These are phyloP conservation scores for Oegoconia quadripuncta DNA, from an alignment of 2,888 invertebrate genomes.

Conservation along the genomic window DNA sequence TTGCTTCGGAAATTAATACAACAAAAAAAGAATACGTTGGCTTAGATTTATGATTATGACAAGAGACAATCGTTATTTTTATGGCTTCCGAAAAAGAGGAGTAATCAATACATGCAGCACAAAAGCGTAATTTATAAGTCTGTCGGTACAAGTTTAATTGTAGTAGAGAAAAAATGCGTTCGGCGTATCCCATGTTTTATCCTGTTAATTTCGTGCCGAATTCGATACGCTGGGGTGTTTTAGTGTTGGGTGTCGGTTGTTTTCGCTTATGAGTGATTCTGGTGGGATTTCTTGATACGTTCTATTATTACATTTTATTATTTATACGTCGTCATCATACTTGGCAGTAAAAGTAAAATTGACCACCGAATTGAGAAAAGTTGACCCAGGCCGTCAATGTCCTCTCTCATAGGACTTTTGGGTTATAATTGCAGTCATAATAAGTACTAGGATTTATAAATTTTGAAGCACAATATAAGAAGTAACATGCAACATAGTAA, in stretches of 20 bases:
- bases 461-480: no score
- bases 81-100: slow-evolving; percentile 64
- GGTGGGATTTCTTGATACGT: slow-evolving; percentile 6
- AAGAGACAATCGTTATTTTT: slow-evolving; percentile 70
- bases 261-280: slow-evolving; percentile 29
- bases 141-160: slow-evolving; percentile 55
- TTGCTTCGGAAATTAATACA: not conserved
- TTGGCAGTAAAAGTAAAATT: no score
- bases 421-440: no score
- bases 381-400: no score
- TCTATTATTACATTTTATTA: no score
- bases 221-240: slow-evolving; percentile 47
- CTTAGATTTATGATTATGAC: slow-evolving; percentile 60
- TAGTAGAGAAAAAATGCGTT: slow-evolving; percentile 40
- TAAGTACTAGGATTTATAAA: no score
- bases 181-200: slow-evolving; percentile 37
- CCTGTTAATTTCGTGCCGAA: slow-evolving; percentile 52
- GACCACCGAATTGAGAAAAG: no score
- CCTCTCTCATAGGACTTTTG: no score
- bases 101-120: slow-evolving; percentile 60
- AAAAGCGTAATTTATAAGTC: slow-evolving; percentile 64
- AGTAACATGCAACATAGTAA: no score
- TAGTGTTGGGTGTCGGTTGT: slow-evolving; percentile 30
- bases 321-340: no score
- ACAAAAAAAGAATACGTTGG: not conserved